Evolutionary conservation across 2,113 vertebrate genomes (phyloP).

Genomic region (Cairina moschata): DNA sequence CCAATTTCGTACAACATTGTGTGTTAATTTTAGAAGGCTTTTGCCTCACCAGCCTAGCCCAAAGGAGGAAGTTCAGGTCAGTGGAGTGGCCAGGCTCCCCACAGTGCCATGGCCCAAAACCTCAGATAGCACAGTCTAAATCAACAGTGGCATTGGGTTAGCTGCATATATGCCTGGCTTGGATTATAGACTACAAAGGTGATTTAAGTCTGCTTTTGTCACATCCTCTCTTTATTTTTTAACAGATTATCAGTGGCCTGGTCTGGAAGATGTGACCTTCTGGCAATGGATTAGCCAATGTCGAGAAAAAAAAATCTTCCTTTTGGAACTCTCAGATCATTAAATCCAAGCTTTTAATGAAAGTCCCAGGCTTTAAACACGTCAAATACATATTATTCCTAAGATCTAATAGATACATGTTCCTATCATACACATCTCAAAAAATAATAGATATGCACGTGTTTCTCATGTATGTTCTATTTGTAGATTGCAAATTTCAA

Average conservation of each 20-base stretch:
- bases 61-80: not conserved
- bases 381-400: not conserved
- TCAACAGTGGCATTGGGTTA: not conserved
- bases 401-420: not conserved
- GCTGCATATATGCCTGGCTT: not conserved
- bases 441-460: not conserved
- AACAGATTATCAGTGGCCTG: not conserved
- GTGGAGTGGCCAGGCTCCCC: not conserved
- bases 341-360: not conserved
- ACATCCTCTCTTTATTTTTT: not conserved
- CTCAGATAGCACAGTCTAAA: not conserved
- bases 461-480: not conserved
- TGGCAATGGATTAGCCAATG: not conserved
- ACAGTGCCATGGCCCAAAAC: not conserved
- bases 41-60: not conserved
- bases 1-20: accelerated
- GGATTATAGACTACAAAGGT: not conserved
- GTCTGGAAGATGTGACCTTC: not conserved
- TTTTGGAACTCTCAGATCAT: not conserved
- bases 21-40: not conserved
- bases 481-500: not conserved
- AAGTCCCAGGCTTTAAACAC: not conserved
- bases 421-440: not conserved
- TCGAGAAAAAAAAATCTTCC: not conserved
- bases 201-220: not conserved